These are phyloP conservation scores for Holacanthus passer DNA, from an alignment of 2,113 vertebrate genomes.

Conservation along the genomic window DNA sequence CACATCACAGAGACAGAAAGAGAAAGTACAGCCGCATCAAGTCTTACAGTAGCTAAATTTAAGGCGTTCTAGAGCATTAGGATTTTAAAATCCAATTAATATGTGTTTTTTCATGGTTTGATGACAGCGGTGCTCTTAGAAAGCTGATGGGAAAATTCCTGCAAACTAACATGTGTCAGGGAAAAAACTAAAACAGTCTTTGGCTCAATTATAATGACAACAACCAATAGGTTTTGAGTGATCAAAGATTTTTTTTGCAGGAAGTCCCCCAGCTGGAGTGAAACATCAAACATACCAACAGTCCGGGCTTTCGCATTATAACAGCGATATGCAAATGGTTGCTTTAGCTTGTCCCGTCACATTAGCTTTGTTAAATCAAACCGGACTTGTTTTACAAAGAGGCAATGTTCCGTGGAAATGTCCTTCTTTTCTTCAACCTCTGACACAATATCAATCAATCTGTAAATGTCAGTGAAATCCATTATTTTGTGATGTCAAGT, in stretches of 20 bases:
- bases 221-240: background rate
- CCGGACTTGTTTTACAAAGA: background rate
- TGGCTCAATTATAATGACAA: background rate
- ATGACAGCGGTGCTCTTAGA: background rate
- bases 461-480: slow-evolving; percentile 43
- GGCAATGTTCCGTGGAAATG: background rate
- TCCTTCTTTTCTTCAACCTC: background rate
- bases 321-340: background rate
- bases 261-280: background rate
- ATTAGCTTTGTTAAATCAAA: slow-evolving; percentile 20
- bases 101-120: background rate
- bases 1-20: slow-evolving; percentile 9
- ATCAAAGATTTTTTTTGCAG: background rate
- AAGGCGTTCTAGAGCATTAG: background rate
- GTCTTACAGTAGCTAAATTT: background rate
- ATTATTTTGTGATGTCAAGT: slow-evolving; percentile 20
- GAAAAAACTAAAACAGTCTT: background rate
- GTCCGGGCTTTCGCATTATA: background rate
- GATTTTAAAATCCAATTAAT: background rate
- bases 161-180: background rate
- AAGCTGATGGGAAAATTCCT: background rate
- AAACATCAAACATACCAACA: background rate
- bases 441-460: slow-evolving; percentile 23
- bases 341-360: background rate
- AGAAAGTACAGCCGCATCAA: slow-evolving; percentile 1